Evolutionary conservation across 2,797 vertebrate species (phyloP), one percentile per base, ranked within the genome.

Genomic region (Micropoecilia bifurca): DNA sequence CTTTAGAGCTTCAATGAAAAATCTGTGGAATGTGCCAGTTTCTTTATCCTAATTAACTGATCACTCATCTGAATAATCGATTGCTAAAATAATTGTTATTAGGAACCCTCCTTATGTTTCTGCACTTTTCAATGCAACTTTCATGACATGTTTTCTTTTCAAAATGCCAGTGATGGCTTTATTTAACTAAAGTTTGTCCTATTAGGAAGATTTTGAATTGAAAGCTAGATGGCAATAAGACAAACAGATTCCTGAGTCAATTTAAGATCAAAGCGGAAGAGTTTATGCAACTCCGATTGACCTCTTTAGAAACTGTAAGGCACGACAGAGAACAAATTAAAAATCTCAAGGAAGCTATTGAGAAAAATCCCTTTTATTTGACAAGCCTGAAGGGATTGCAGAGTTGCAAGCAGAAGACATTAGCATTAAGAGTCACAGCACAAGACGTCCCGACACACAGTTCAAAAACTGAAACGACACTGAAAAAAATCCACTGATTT

Each of bases 171-270:
- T 20, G 14, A 20, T 9, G 30, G 36, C 6, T 36, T 6, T 20
- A 4, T 22, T 39, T 39, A 22, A 66, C 33, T 66, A 4, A 66
- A 39, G 20, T 22, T 22, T 39, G 8, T 22, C 36, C 33, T 22
- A 0, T 39, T 36, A 66, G 39, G 33, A 33, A 33, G 33, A 33
- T 33, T 3, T 1, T 33, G 55, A 75, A 10, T 22, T 80, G 0
- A 83, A 79, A 25, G 39, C 20, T 77, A 79, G 20, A 74, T 33
- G 73, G 46, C 20, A 74, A 45, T 83, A 16, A 18, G 13, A 20
- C 22, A 69, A 43, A 68, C 33, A 9, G 12, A 20, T 73, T 73
- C 39, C 33, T n/a, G 18, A 12, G 59, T 68, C 9, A 43, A n/a
- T 20, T 43, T 43, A 14, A n/a, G 36, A 68, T 41, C 20, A 68